Evolutionary conservation across 2,797 vertebrate genomes (phyloP).

Genomic region (Onychomys torridus): DNA sequence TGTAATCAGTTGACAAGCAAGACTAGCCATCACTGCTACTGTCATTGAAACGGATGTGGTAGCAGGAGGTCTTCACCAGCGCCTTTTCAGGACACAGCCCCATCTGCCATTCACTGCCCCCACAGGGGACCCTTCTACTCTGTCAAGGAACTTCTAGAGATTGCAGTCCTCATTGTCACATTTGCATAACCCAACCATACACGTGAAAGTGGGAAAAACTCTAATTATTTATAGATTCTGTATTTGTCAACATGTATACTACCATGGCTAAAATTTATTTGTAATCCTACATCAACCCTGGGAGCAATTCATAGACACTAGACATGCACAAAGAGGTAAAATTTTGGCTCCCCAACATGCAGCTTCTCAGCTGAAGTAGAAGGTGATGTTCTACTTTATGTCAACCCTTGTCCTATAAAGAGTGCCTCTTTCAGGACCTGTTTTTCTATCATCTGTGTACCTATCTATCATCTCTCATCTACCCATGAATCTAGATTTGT

Average conservation of each 20-base stretch:
- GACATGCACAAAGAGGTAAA: not conserved
- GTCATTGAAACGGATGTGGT: not conserved
- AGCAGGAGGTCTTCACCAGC: not conserved
- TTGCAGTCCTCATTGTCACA: not conserved
- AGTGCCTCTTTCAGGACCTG: not conserved
- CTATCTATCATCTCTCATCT: not conserved
- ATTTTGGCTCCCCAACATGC: rapidly evolving
- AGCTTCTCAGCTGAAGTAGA: not conserved
- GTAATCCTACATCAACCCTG: not conserved
- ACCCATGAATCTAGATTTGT: not conserved
- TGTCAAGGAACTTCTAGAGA: not conserved
- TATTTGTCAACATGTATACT: not conserved
- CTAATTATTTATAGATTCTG: not conserved
- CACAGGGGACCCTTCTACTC: not conserved
- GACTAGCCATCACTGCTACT: not conserved
- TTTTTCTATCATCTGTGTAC: not conserved
- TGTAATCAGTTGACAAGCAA: not conserved
- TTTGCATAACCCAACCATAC: not conserved
- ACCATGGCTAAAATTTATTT: not conserved
- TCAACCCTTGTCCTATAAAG: not conserved
- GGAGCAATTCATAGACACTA: too few species aligned
- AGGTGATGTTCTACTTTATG: not conserved
- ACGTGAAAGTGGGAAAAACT: not conserved
- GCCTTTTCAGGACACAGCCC: not conserved
- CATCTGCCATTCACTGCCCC: not conserved